Evolutionary conservation across 2,797 vertebrate genomes (phyloP), one percentile per base, ranked within the genome.

Genomic region (Iguana delicatissima): DNA sequence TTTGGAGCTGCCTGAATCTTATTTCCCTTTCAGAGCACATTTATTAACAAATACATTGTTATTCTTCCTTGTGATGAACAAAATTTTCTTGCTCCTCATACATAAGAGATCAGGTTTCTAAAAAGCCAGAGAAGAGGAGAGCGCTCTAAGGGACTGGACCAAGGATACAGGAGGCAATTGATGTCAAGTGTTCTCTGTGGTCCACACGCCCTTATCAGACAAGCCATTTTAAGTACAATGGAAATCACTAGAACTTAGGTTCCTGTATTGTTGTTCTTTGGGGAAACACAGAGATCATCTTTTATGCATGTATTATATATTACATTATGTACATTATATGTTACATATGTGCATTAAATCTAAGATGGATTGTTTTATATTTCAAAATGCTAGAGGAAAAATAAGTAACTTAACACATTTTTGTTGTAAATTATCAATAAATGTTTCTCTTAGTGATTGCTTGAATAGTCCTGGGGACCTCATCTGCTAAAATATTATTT

Each of bases 1-100:
- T 91, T 80, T 67, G 5, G 86, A 92, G 35, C 89, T 9, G 24
- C 42, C 93, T 94, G 93, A 92, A 93, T 46, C 80, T 72, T 80
- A 16, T 89, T 26, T 64, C 83, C 80, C 85, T 84, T 92, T 89
- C 92, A 38, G 6, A 87, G 72, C 69, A 76, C 52, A 59, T 92
- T 2, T 50, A 0, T 80, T 88, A 90, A 73, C 79, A 57, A 6
- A 80, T 79, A 0, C 38, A n/a, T 72, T 55, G 59, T 57, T 84
- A 89, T 81, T 42, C 22, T 81, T 57, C 18, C 67, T 67, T 67
- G 16, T n/a, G 67, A n/a, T 24, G 46, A 9, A 59, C 42, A 16
- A n/a, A 22, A 4, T 55, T 77, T 76, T 52, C n/a, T 35, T 69
- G 26, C 32, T 42, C 80, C 62, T 57, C 62, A 24, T n/a, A n/a